Conservation (phyloP, 2,888 invertebrate species). For the Nasonia oneida region DNA sequence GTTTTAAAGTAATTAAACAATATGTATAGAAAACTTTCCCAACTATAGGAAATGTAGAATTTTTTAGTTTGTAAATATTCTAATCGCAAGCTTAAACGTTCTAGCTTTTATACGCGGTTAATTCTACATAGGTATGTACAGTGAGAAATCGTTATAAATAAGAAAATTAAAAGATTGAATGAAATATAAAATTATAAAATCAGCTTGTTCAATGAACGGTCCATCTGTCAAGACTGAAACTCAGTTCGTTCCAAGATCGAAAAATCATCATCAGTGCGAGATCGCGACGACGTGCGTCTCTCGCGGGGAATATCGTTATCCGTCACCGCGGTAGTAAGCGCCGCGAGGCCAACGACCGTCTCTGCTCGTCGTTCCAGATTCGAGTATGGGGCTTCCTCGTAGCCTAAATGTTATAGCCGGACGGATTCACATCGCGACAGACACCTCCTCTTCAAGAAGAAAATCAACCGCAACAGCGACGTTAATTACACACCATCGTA, state of each 20-base stretch:
- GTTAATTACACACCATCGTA: background rate
- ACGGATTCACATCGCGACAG: constrained; percentile 66
- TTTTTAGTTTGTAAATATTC: background rate
- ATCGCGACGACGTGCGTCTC: constrained; percentile 12
- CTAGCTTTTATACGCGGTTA: too few species aligned
- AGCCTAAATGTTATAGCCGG: constrained; percentile 78
- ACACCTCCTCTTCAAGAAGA: background rate
- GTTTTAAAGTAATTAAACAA: constrained; percentile 34
- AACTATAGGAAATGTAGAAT: background rate
- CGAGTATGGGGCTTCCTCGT: constrained; percentile 75
- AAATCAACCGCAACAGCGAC: constrained; percentile 2
- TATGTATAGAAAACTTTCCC: constrained; percentile 49
- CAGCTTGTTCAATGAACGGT: background rate
- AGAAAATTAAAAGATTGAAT: too few species aligned
- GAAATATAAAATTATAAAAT: background rate
- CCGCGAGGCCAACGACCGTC: constrained; percentile 74
- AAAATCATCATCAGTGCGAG: background rate
- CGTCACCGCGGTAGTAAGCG: constrained; percentile 52
- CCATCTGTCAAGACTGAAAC: background rate
- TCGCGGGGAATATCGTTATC: constrained; percentile 37
- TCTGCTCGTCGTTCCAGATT: constrained; percentile 75
- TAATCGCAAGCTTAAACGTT: background rate
- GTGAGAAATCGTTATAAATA: background rate
- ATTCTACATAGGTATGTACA: too few species aligned
- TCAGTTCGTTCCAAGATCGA: background rate